A percentile compares a stretch with the other conserved stretches of the same genome.
phyloP scores from a whole-genome alignment of 1,140 invertebrate species.

The Zaprionus ornatus region DNA sequence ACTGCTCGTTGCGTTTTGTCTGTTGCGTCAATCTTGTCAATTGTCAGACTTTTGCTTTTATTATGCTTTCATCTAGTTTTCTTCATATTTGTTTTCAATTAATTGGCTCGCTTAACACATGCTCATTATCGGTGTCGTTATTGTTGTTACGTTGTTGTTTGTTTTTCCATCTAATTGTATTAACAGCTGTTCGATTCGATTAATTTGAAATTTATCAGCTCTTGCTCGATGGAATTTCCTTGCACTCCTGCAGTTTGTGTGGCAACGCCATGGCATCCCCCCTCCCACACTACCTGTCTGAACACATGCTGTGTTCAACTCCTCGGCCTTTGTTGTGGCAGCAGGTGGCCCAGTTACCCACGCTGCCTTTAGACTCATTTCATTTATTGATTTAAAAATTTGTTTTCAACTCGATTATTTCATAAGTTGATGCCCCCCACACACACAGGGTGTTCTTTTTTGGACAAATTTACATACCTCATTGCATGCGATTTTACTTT shows the following conservation, averaged over 20 bases:
- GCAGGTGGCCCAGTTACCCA: not conserved
- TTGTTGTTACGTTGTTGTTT: conserved; percentile 25
- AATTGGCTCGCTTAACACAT: conserved; percentile 48
- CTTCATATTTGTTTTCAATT: conserved; percentile 47
- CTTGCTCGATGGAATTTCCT: not conserved
- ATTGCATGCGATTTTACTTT: conserved; percentile 59
- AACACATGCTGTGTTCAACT: not conserved
- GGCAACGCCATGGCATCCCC: not conserved
- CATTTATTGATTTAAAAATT: conserved; percentile 2
- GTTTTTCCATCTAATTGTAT: conserved; percentile 29
- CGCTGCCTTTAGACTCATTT: not conserved
- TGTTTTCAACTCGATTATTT: conserved; percentile 24
- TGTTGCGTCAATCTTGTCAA: conserved; percentile 77
- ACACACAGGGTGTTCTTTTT: not conserved
- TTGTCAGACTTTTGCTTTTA: conserved; percentile 62
- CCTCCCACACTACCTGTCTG: not conserved
- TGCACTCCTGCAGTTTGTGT: not conserved
- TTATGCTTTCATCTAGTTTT: conserved; percentile 20
- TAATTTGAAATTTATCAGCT: conserved; percentile 37
- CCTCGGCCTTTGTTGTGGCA: not conserved
- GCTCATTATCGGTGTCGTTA: conserved; percentile 28
- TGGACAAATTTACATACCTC: conserved; percentile 28
- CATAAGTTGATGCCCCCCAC: conserved; percentile 4
- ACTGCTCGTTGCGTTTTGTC: conserved; percentile 2
- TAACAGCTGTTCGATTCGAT: conserved; percentile 50